These are phyloP conservation scores for Talpa occidentalis DNA, from an alignment of 2,113 vertebrate genomes.

Conservation along the genomic window DNA sequence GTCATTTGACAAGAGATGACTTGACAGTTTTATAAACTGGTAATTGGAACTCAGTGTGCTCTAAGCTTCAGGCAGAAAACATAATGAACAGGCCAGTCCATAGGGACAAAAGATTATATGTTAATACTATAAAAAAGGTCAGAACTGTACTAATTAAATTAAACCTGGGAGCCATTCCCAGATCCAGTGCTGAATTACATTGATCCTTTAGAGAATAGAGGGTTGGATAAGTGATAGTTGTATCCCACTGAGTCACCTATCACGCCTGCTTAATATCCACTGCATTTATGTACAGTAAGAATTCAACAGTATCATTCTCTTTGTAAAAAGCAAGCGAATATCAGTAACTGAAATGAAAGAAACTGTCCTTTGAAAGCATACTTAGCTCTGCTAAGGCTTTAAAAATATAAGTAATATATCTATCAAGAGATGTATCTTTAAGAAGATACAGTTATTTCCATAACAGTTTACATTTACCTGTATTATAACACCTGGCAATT, in stretches of 20 bases:
- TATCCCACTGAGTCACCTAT: background rate
- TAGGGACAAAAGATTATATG: slow-evolving; percentile 78
- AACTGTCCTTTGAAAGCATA: background rate
- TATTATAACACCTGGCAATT: background rate
- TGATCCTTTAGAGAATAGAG: slow-evolving; percentile 45
- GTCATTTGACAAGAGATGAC: slow-evolving; percentile 63
- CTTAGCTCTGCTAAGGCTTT: background rate
- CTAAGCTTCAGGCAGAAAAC: slow-evolving; percentile 74
- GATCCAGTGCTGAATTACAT: slow-evolving; percentile 33
- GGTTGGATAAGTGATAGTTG: background rate
- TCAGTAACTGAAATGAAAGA: background rate
- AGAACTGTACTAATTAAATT: slow-evolving; percentile 82
- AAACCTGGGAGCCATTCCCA: slow-evolving; percentile 76
- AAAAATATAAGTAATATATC: background rate
- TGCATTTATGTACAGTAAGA: background rate
- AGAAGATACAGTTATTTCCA: background rate
- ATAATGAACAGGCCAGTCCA: slow-evolving; percentile 80
- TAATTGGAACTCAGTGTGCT: slow-evolving; percentile 84
- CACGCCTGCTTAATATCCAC: background rate
- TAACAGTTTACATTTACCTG: background rate
- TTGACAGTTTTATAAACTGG: slow-evolving; percentile 80
- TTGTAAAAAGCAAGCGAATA: background rate
- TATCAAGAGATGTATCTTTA: background rate
- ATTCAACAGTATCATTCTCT: background rate
- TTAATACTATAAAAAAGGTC: slow-evolving; percentile 82